These are phyloP conservation scores for Phortica variegata DNA, from an alignment of 1,140 invertebrate genomes.

Conservation along the genomic window DNA sequence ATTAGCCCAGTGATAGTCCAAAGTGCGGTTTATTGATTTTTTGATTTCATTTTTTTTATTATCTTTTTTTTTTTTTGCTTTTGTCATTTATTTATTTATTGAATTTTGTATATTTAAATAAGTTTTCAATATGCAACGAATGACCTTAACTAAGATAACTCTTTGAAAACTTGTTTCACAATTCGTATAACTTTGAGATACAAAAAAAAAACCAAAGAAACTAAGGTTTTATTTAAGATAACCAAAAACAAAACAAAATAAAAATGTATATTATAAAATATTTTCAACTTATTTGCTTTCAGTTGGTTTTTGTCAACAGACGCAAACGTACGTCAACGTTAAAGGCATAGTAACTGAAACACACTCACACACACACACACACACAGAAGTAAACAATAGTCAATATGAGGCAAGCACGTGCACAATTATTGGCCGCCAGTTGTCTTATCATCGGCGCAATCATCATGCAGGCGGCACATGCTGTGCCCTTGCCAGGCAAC, in stretches of 20 bases:
- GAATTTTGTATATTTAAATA: too few species aligned
- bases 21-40: slow-evolving; percentile 8
- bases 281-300: not conserved
- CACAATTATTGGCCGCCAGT: slow-evolving; percentile 32
- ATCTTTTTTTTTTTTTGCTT: too few species aligned
- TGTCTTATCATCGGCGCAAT: slow-evolving; percentile 30
- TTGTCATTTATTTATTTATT: too few species aligned
- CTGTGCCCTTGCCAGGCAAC: slow-evolving; percentile 38
- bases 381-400: not conserved
- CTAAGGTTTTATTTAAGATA: too few species aligned
- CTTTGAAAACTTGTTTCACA: too few species aligned
- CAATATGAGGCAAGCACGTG: slow-evolving; percentile 41
- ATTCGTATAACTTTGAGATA: too few species aligned
- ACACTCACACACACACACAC: slow-evolving; percentile 6
- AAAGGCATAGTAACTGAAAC: not conserved
- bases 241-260: slow-evolving; percentile 10
- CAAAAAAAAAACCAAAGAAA: too few species aligned
- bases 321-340: slow-evolving; percentile 10
- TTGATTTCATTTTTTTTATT: too few species aligned
- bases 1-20: not conserved
- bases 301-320: not conserved
- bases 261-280: not conserved
- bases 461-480: too few species aligned
- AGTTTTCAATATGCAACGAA: too few species aligned
- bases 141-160: too few species aligned